Percentiles rank a stretch among this genome's conserved stretches.
These are phyloP conservation scores for Lepidocolaptes lacrymiger DNA, from an alignment of 2,797 vertebrate species.

Conservation along the genomic window DNA sequence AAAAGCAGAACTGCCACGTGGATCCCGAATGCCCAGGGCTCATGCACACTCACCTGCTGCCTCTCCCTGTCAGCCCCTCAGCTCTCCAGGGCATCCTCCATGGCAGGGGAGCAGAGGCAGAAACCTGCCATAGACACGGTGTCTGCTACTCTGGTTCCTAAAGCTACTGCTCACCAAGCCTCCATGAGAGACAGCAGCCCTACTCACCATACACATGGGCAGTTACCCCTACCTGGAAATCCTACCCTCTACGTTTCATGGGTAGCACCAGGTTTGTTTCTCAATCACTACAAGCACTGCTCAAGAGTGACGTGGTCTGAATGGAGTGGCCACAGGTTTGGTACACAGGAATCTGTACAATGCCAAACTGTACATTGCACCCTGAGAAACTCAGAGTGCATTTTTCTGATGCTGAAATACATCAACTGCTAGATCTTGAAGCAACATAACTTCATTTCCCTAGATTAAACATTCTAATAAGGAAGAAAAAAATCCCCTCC, in stretches of 20 bases:
- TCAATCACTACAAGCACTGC: fast-evolving
- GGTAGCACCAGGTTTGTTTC: neutral
- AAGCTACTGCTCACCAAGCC: no score
- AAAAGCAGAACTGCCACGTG: neutral
- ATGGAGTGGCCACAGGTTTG: fast-evolving
- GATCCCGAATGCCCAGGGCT: neutral
- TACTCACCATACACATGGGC: fast-evolving
- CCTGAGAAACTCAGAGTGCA: neutral
- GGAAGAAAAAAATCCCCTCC: neutral
- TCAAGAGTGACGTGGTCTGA: fast-evolving
- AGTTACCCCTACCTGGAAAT: neutral
- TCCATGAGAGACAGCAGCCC: neutral
- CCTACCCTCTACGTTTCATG: neutral
- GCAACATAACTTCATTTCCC: neutral
- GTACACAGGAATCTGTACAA: neutral
- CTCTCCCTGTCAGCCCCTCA: neutral
- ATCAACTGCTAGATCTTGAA: neutral
- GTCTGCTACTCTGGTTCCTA: neutral
- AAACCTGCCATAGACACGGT: neutral
- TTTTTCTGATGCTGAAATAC: neutral
- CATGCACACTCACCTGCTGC: fast-evolving
- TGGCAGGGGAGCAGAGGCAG: neutral
- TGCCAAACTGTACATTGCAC: neutral
- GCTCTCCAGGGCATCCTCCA: fast-evolving
- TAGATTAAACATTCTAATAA: neutral